Base-by-base conservation (phyloP, 2,888 invertebrate species). In the Oscheius sp. region DNA sequence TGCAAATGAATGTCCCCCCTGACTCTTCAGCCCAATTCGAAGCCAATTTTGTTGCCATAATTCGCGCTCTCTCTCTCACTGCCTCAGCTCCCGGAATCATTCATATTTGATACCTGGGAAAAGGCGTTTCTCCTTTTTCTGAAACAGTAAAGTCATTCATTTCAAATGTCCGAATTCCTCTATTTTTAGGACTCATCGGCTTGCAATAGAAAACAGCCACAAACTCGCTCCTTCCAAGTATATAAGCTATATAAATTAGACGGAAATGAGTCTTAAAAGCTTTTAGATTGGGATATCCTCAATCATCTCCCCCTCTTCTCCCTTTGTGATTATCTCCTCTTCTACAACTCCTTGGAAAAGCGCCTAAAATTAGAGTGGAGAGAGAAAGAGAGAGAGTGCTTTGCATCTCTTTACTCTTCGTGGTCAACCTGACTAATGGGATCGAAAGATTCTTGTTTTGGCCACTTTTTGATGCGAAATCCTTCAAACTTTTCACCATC, bases 31-130 rank as follows among this genome's bases (percentile, higher is more conserved):
- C 15, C 42, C 15, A 42, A 25, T 48, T 46, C 46, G 20, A 10
- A 46, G 8, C n/a, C 12, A n/a, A 10, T 23, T 17, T 48, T 20
- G n/a, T 20, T 25, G 48, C 25, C 37, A 15, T 15, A 37, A 15
- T 37, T 15, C 37, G 8, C 37, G 37, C 8, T 37, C 37, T 10
- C n/a, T n/a, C n/a, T 37, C 15, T 37, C 37, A 37, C 8, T 10
- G 37, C 8, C n/a, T n/a, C 23, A 12, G 48, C 25, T 25, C 23
- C 23, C 46, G 12, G 48, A 48, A 48, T 25, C 23, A 48, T 48
- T 48, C 48, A 48, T 48, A 48, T 25, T 25, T 48, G 48, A 48
- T 48, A 20, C 42, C n/a, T n/a, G n/a, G n/a, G n/a, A n/a, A n/a
- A n/a, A n/a, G 12, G 37, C 37, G 10, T 42, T 42, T 42, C 42